These are phyloP conservation scores for Phrynosoma blainvillii DNA, from an alignment of 2,113 vertebrate genomes.

Conservation along the genomic window DNA sequence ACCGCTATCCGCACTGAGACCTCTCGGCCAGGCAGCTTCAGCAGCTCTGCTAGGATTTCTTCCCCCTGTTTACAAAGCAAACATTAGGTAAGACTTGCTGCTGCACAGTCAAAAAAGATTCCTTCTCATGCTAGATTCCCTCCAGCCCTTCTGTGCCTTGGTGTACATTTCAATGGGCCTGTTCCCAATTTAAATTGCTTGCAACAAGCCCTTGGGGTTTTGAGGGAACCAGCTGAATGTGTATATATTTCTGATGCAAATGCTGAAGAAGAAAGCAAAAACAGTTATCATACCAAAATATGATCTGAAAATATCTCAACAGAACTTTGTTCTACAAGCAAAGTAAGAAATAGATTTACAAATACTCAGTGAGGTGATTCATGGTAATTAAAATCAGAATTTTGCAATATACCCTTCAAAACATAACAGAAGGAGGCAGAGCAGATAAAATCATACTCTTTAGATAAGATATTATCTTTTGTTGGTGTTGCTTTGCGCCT, in stretches of 20 bases:
- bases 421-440: background rate
- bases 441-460: background rate
- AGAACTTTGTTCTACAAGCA: no score
- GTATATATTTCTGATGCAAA: no score
- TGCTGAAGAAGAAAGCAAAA: no score
- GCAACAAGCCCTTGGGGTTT: background rate
- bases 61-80: slow-evolving; percentile 77
- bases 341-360: no score
- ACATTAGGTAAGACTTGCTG: background rate
- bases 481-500: no score
- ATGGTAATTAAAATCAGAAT: background rate
- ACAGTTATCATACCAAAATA: no score
- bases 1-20: slow-evolving; percentile 83
- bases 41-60: slow-evolving; percentile 77
- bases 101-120: slow-evolving; percentile 64
- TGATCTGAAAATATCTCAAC: no score
- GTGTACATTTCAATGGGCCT: background rate
- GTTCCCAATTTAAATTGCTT: background rate
- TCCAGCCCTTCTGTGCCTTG: background rate
- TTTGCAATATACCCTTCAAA: background rate
- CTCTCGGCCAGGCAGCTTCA: slow-evolving; percentile 69
- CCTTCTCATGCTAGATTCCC: background rate
- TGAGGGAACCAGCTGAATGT: background rate
- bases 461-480: background rate
- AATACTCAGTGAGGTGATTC: no score